Evolutionary conservation across 2,113 vertebrate species (phyloP).

Genomic region (Urocynchramus pylzowi): DNA sequence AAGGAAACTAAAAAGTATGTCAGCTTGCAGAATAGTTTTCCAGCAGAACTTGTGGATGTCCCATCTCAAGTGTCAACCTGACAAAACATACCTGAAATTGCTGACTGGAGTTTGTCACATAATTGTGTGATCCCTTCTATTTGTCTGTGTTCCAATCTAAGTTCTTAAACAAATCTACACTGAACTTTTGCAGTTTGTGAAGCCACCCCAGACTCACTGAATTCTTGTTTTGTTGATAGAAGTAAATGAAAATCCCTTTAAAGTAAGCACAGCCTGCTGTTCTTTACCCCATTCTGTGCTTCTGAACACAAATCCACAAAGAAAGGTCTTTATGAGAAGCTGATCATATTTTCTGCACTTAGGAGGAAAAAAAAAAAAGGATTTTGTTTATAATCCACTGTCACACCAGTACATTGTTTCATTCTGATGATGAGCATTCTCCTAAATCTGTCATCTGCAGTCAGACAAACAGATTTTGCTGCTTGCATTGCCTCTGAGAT

Average conservation of each 20-base stretch:
- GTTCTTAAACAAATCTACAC: not conserved
- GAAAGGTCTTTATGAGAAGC: not conserved
- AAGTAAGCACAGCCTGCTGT: not conserved
- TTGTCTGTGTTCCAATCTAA: not conserved
- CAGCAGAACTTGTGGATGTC: not conserved
- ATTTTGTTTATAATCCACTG: not conserved
- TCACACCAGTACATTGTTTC: not conserved
- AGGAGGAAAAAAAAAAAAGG: not conserved
- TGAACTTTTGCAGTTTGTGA: not conserved
- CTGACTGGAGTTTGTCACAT: rapidly evolving
- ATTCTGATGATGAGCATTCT: not conserved
- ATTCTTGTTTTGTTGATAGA: not conserved
- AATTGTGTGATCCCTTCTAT: not conserved
- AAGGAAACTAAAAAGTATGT: not conserved
- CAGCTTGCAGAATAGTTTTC: not conserved
- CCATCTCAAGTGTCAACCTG: not conserved
- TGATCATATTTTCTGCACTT: not conserved
- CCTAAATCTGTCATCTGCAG: conserved; percentile 9
- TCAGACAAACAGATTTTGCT: conserved; percentile 21
- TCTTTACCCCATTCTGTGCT: not conserved
- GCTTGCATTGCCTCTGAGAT: not conserved
- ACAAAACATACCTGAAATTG: not conserved
- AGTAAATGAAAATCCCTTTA: not conserved
- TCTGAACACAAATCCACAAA: not conserved
- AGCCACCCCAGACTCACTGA: not conserved